Conservation (phyloP, 2,113 vertebrate species). For the Dromiciops gliroides region DNA sequence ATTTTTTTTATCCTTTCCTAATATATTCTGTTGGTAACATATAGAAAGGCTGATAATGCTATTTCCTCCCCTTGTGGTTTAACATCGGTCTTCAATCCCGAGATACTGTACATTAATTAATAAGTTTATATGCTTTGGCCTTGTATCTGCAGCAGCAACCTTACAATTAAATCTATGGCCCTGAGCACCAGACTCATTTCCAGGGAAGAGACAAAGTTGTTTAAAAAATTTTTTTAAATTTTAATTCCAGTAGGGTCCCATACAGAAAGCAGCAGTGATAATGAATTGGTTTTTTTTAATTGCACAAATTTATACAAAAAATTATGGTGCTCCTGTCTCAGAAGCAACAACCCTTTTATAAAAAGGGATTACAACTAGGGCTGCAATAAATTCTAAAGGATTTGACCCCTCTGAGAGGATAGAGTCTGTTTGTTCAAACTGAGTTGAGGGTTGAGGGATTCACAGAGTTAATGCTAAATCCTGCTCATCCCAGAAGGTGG, state of each 20-base stretch:
- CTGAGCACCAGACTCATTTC: slow-evolving; percentile 61
- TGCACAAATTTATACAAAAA: slow-evolving; percentile 60
- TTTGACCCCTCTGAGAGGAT: slow-evolving; percentile 66
- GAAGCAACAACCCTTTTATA: slow-evolving; percentile 73
- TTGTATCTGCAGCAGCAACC: slow-evolving; percentile 66
- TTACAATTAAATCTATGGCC: slow-evolving; percentile 65
- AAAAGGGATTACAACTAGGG: slow-evolving; percentile 58
- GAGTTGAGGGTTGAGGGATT: not conserved
- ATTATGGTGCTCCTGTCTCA: slow-evolving; percentile 71
- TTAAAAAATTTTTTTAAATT: slow-evolving; percentile 24
- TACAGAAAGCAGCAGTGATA: slow-evolving; percentile 20
- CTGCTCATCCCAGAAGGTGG: not conserved
- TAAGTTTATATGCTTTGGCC: slow-evolving; percentile 74
- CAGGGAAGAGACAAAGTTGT: slow-evolving; percentile 31
- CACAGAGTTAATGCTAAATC: not conserved
- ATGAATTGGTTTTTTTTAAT: not conserved
- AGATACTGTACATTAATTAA: slow-evolving; percentile 55
- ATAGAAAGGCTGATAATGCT: not conserved
- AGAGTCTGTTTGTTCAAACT: slow-evolving; percentile 51
- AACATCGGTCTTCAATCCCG: slow-evolving; percentile 75
- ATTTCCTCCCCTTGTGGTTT: slow-evolving; percentile 55
- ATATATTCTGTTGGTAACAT: not conserved
- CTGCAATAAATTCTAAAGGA: slow-evolving; percentile 75
- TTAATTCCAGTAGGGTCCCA: slow-evolving; percentile 3
- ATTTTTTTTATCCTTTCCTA: not conserved